These are phyloP conservation scores for Triplophysa tibetana DNA, from an alignment of 2,113 vertebrate species.

Conservation along the genomic window DNA sequence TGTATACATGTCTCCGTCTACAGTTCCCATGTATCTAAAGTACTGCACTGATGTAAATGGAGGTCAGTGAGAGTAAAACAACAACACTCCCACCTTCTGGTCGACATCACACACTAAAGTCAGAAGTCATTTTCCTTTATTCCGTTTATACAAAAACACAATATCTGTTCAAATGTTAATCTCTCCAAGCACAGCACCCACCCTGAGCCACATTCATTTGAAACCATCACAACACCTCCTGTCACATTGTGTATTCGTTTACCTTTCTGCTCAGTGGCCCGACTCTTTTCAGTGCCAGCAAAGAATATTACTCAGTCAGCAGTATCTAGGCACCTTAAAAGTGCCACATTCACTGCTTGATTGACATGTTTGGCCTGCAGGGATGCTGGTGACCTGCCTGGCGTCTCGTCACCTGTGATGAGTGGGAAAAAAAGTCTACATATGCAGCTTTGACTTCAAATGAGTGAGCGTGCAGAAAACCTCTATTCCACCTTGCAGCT, in stretches of 20 bases:
- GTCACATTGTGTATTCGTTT: slow-evolving; percentile 25
- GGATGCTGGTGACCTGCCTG: slow-evolving; percentile 29
- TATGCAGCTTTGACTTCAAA: slow-evolving; percentile 43
- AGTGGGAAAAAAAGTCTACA: background rate
- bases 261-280: slow-evolving; percentile 17
- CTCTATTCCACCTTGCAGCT: slow-evolving; percentile 19
- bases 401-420: slow-evolving; percentile 27
- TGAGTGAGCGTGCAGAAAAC: slow-evolving; percentile 14
- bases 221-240: slow-evolving; percentile 29
- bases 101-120: background rate
- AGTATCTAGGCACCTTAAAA: slow-evolving; percentile 26
- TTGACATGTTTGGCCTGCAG: slow-evolving; percentile 39
- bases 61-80: slow-evolving; percentile 15
- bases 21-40: background rate
- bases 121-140: background rate
- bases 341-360: slow-evolving; percentile 4
- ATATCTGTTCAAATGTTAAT: background rate
- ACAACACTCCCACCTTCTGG: slow-evolving; percentile 41
- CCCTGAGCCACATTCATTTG: slow-evolving; percentile 11
- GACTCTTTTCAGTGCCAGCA: slow-evolving; percentile 27
- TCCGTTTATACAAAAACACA: background rate
- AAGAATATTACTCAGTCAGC: slow-evolving; percentile 42
- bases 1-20: background rate
- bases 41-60: background rate
- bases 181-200: background rate